phyloP scores from a whole-genome alignment of 2,113 vertebrate species.

The Barnardius zonarius region DNA sequence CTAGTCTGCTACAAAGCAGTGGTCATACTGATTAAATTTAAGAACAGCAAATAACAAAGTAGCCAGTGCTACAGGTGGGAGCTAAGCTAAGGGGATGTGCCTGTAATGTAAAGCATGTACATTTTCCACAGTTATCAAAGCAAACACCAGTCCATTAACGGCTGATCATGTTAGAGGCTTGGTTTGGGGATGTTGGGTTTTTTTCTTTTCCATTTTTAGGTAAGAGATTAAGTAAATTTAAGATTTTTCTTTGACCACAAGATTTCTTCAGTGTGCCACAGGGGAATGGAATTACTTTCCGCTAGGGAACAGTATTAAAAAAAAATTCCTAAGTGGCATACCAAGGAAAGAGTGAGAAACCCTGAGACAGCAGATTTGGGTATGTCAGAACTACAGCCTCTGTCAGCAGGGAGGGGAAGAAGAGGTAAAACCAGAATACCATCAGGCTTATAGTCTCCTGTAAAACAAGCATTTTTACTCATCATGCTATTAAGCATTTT shows the following conservation, averaged over 20 bases:
- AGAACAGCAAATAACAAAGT: background rate
- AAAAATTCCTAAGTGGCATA: background rate
- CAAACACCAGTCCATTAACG: background rate
- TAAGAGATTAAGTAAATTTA: background rate
- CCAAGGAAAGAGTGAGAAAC: background rate
- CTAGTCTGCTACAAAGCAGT: background rate
- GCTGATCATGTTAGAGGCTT: background rate
- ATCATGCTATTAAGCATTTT: background rate
- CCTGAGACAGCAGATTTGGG: background rate
- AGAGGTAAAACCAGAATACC: background rate
- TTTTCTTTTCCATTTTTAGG: background rate
- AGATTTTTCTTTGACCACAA: background rate
- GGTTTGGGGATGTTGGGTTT: background rate
- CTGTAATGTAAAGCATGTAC: background rate
- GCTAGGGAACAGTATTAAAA: background rate
- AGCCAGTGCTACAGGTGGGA: background rate
- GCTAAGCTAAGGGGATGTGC: background rate
- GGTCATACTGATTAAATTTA: constrained; percentile 29
- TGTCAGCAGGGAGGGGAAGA: background rate
- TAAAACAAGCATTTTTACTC: constrained; percentile 26
- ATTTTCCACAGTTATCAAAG: background rate
- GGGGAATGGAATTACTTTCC: background rate
- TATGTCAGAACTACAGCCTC: background rate
- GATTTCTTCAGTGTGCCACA: background rate
- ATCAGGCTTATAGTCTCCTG: background rate